Evolutionary conservation across 2,797 vertebrate species (phyloP).

Genomic region (Steatocranus sp.): DNA sequence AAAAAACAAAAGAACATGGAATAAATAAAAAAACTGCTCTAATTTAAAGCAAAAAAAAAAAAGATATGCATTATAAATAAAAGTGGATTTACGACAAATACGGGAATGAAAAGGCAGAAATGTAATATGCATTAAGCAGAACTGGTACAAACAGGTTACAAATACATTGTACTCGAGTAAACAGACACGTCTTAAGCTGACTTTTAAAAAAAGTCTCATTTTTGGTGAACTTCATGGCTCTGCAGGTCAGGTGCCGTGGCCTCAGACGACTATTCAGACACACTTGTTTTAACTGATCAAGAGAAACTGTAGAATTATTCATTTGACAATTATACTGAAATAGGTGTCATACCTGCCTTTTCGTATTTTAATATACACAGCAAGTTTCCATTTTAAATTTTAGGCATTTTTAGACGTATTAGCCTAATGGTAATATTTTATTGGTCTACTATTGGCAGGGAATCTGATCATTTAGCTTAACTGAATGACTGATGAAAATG

Average conservation of each 20-base stretch:
- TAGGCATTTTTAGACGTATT: not conserved
- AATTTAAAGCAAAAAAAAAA: not conserved
- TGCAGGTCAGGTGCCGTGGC: fast-evolving
- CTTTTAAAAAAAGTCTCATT: not conserved
- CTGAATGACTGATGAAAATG: not conserved
- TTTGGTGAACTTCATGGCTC: not conserved
- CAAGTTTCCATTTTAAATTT: not conserved
- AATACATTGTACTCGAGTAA: fast-evolving
- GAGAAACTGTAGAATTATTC: not conserved
- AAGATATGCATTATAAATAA: not conserved
- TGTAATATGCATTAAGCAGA: not conserved
- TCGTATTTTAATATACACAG: not conserved
- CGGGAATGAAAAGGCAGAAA: not conserved
- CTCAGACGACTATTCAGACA: not conserved
- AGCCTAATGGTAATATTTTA: not conserved
- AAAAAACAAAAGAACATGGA: fast-evolving
- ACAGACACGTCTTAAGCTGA: fast-evolving
- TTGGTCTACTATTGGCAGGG: not conserved
- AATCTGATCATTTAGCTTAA: not conserved
- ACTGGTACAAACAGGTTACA: not conserved
- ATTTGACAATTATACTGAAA: not conserved
- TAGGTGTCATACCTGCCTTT: not conserved
- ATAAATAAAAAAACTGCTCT: not conserved
- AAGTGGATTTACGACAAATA: fast-evolving
- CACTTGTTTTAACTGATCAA: not conserved